Evolutionary conservation across 2,888 invertebrate genomes (phyloP).

Genomic region (Clunio marinus): DNA sequence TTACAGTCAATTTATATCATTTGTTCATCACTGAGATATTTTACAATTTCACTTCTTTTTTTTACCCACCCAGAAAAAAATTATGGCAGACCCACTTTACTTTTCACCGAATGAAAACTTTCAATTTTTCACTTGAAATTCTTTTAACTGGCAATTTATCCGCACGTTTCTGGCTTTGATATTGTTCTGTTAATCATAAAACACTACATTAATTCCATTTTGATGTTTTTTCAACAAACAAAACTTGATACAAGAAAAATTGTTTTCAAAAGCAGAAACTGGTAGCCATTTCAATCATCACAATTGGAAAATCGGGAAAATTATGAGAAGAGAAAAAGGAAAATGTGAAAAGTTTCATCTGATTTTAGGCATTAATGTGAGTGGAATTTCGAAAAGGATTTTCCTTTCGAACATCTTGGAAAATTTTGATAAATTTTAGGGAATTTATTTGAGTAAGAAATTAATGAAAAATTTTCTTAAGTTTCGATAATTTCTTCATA

Average conservation of each 20-base stretch:
- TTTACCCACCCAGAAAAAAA: slow-evolving; percentile 22
- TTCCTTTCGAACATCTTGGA: slow-evolving; percentile 12
- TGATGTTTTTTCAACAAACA: neutral
- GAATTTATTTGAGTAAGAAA: no score
- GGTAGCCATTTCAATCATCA: slow-evolving; percentile 40
- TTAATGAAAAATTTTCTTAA: no score
- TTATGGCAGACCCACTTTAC: slow-evolving; percentile 18
- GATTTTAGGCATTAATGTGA: slow-evolving; percentile 30
- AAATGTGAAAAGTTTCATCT: slow-evolving; percentile 33
- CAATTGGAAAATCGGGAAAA: slow-evolving; percentile 39
- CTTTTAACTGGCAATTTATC: neutral
- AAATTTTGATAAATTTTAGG: neutral
- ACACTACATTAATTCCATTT: neutral
- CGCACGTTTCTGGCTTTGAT: neutral
- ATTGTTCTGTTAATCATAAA: neutral
- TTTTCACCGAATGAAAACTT: neutral
- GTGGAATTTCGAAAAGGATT: slow-evolving; percentile 6
- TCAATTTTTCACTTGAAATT: slow-evolving; percentile 6
- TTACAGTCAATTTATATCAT: neutral
- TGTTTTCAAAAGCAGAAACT: slow-evolving; percentile 27
- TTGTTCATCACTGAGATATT: neutral
- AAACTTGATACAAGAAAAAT: slow-evolving; percentile 20
- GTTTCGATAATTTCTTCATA: no score
- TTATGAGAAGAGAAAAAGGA: slow-evolving; percentile 32
- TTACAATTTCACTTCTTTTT: neutral